Conservation (phyloP, 2,797 vertebrate genomes). For the Pachyuromys duprasi region DNA sequence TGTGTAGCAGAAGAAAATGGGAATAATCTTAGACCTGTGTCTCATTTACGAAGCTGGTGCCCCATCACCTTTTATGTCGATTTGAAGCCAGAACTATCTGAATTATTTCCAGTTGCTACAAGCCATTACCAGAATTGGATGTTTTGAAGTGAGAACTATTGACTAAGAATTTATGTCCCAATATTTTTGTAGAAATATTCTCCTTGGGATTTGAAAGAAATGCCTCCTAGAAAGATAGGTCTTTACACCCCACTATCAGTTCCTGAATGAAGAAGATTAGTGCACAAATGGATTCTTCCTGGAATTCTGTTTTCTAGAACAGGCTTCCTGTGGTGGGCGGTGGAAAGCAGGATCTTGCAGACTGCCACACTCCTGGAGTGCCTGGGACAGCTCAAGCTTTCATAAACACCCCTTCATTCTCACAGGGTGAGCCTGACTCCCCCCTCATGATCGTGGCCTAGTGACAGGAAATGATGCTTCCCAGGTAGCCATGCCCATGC, state of each 20-base stretch:
- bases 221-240: background rate
- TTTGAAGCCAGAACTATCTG: slow-evolving; percentile 31
- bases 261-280: background rate
- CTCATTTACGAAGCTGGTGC: background rate
- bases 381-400: background rate
- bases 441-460: background rate
- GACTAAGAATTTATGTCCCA: background rate
- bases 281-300: background rate
- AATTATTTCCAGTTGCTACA: background rate
- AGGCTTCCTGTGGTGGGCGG: background rate
- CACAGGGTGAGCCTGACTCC: background rate
- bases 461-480: background rate
- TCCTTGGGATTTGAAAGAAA: slow-evolving; percentile 15
- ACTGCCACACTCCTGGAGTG: background rate
- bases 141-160: background rate
- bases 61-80: background rate
- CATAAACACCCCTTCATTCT: background rate
- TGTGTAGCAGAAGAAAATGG: background rate
- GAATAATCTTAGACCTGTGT: background rate
- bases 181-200: slow-evolving; percentile 3
- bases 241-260: background rate
- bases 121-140: background rate
- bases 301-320: background rate
- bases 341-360: background rate
- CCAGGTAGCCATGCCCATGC: background rate